Evolutionary conservation across 2,888 invertebrate genomes (phyloP).

Genomic region (Drosophila merina): DNA sequence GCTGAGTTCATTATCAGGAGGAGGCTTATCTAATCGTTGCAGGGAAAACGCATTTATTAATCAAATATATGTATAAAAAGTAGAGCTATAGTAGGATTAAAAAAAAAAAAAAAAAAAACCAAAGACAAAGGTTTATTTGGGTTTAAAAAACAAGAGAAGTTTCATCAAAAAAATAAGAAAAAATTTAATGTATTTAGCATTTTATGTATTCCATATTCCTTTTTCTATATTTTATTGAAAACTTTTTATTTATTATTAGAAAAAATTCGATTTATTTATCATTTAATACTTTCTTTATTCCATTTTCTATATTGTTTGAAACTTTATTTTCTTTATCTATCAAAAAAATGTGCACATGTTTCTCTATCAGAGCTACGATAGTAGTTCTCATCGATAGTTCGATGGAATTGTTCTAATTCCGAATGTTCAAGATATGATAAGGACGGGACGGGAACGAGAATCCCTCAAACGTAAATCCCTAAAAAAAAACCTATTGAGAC

Average conservation of each 20-base stretch:
- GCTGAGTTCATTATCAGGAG: constrained; percentile 31
- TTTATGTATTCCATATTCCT: too few relatives aligned
- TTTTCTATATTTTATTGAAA: too few relatives aligned
- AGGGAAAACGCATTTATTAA: constrained; percentile 58
- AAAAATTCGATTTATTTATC: too few relatives aligned
- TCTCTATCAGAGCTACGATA: background rate
- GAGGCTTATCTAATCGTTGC: constrained; percentile 58
- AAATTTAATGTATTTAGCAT: too few relatives aligned
- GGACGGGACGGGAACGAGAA: too few relatives aligned
- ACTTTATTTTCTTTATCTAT: constrained; percentile 12
- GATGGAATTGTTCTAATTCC: constrained; percentile 13
- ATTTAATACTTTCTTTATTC: too few relatives aligned
- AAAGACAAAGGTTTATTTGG: too few relatives aligned
- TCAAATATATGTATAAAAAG: constrained; percentile 42
- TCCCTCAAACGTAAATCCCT: constrained; percentile 8
- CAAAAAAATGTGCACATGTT: constrained; percentile 40
- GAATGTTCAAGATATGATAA: background rate
- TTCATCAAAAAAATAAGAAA: too few relatives aligned
- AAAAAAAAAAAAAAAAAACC: too few relatives aligned
- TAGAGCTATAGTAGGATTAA: constrained; percentile 2
- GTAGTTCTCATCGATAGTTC: constrained; percentile 8
- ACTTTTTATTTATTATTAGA: too few relatives aligned
- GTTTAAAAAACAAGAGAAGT: too few relatives aligned
- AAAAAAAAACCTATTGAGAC: background rate
- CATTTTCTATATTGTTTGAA: too few relatives aligned